Base-by-base conservation (phyloP, 1,140 invertebrate genomes). In the Achroia grisella region DNA sequence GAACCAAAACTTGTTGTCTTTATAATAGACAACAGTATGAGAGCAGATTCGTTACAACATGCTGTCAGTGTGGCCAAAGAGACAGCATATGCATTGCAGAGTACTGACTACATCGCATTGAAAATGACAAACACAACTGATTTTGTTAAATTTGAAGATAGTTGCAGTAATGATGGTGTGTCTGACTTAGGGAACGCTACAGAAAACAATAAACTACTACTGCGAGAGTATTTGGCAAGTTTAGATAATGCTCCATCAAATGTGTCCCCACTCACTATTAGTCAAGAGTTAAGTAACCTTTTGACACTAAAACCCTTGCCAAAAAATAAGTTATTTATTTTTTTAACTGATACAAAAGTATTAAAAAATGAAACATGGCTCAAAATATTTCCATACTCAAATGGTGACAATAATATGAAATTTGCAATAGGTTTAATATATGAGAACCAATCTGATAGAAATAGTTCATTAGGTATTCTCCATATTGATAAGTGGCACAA, bases 81-180 rank as follows among this genome's bases (percentile, higher is more conserved):
- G 52, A 74, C 72, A 12, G 69, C 67, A 14, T 71, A 70, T 71
- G 63, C 78, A 13, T 43, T 87, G 10, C 78, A 81, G 45, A 66
- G 54, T 29, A 60, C 46, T 10, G 86, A 87, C 49, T 35, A 75
- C 10, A 66, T 86, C 44, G 70, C 74, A 10, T 51, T 85, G 6
- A 85, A 82, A 48, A 69, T 81, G 36, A 80, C 70, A 4, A 85
- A 82, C 41, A 73, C 68, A 55, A 72, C 73, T 17, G 72, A 73
- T 40, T 85, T 81, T 55, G 49, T 79, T 8, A 85, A 79, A 56
- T 82, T 85, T 68, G 76, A 82, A 51, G 80, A 85, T 29, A 55
- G 62, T 29, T 85, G 81, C 36, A 79, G 61, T 44, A 59, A 41
- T 44, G 69, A 72, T 62, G 75, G 73, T 11, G 64, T 75, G 36